Evolutionary conservation across 2,888 invertebrate genomes (phyloP).

Genomic region (Drosophila diplacantha): DNA sequence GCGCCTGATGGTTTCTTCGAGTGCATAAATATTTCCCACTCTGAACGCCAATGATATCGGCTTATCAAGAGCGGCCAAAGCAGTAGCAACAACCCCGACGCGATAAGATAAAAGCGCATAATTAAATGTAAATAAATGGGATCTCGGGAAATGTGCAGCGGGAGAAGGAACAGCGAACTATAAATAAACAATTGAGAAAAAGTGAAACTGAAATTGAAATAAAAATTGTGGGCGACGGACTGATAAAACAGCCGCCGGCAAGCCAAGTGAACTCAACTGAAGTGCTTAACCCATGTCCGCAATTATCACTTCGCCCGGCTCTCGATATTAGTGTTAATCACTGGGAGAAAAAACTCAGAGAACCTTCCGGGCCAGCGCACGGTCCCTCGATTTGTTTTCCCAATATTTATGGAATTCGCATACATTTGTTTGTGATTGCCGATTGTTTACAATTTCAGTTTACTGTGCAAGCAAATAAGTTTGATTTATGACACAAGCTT

Average conservation of each 20-base stretch:
- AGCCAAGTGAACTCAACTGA: slow-evolving; percentile 14
- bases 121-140: slow-evolving; percentile 35
- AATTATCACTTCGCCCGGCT: slow-evolving; percentile 25
- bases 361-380: neutral
- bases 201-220: slow-evolving; percentile 30
- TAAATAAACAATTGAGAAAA: slow-evolving; percentile 20
- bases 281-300: slow-evolving; percentile 31
- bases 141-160: slow-evolving; percentile 33
- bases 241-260: slow-evolving; percentile 11
- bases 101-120: slow-evolving; percentile 45
- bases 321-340: slow-evolving; percentile 28
- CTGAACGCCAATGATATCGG: slow-evolving; percentile 25
- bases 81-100: slow-evolving; percentile 17
- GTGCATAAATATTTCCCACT: slow-evolving; percentile 17
- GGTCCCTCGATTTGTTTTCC: slow-evolving; percentile 13
- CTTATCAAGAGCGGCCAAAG: slow-evolving; percentile 15
- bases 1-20: slow-evolving; percentile 30
- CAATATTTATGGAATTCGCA: slow-evolving; percentile 25
- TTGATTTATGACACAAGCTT: slow-evolving; percentile 31
- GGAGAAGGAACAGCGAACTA: slow-evolving; percentile 14
- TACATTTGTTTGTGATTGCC: slow-evolving; percentile 22
- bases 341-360: neutral
- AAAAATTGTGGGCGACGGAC: slow-evolving; percentile 8
- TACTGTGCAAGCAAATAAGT: slow-evolving; percentile 22
- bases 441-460: slow-evolving; percentile 31